Evolutionary conservation across 64 coral and sea anemone genomes (phyloP), one percentile per base, ranked within the genome.

Genomic region (Dendrophyllia cribrosa): DNA sequence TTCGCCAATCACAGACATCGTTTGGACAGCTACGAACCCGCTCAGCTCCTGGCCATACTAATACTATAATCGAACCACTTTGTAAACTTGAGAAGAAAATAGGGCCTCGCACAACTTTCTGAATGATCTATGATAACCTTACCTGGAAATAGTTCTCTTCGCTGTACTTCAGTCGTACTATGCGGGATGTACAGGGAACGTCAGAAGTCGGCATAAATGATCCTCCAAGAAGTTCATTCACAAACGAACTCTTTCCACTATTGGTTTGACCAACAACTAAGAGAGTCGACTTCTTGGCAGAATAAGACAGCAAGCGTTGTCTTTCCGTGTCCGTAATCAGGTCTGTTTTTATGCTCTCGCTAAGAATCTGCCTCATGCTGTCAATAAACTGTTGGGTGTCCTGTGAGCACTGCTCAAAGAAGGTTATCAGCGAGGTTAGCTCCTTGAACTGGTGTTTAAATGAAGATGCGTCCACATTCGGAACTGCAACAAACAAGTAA

Each of bases 241-340:
- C 84, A 45, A 92, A 70, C 4, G 91, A 92, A 26, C 91, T 92
- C 78, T 92, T 92, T 34, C 91, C 91, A 50, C 81, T 77, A 24
- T 92, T 92, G 16, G 82, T 92, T 50, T 92, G 91, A 22, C 91
- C 91, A 19, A 92, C 71, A 24, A 92, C 82, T 7, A 92, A 77
- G 8, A 92, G 59, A n/a, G 91, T 76, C 11, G 91, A 58, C 77
- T 80, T 68, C 70, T 92, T 92, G 14, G 45, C 62, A 7, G 75
- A 16, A 26, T 77, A 92, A 0, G 72, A 83, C 20, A 65, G 20
- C 3, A 92, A 72, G 13, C 80, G 60, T 13, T 84, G 43, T 14
- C 62, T 84, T 84, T 84, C 80, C 11, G 60, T 67, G 6, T 84
- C 62, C 7, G 80, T 67, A 47, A 84, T 84, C 20, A 84, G 17